A percentile compares a stretch with the other conserved stretches of the same genome.
phyloP scores from a whole-genome alignment of 2,113 vertebrate species.

The Hippocampus guttulatus region DNA sequence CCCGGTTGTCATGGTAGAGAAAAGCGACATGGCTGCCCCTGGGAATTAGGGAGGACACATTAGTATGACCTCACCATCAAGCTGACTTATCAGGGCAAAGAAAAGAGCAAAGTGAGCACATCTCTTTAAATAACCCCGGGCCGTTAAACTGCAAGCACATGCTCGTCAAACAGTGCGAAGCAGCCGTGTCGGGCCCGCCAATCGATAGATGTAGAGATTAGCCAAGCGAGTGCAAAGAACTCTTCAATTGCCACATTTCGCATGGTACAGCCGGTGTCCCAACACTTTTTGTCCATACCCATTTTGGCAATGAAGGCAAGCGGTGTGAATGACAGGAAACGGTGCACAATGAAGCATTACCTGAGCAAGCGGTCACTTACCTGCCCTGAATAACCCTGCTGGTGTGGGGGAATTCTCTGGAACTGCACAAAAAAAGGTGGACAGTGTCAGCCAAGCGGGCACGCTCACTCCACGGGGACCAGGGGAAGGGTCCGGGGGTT shows the following conservation, averaged over 20 bases:
- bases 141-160: slow-evolving; percentile 54
- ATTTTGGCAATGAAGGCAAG: background rate
- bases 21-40: slow-evolving; percentile 78
- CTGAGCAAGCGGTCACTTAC: slow-evolving; percentile 52
- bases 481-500: slow-evolving; percentile 54
- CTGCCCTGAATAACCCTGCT: slow-evolving; percentile 57
- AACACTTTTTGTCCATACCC: background rate
- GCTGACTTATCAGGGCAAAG: slow-evolving; percentile 45
- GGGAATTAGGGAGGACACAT: slow-evolving; percentile 42
- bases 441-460: slow-evolving; percentile 61
- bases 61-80: slow-evolving; percentile 24
- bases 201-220: slow-evolving; percentile 45
- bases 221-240: background rate
- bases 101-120: slow-evolving; percentile 69
- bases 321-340: background rate
- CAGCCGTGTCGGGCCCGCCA: slow-evolving; percentile 48
- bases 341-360: background rate
- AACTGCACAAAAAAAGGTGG: slow-evolving; percentile 39
- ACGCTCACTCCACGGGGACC: slow-evolving; percentile 64
- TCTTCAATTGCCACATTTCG: background rate
- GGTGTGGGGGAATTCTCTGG: slow-evolving; percentile 37
- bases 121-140: slow-evolving; percentile 72
- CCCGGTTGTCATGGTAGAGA: slow-evolving; percentile 78
- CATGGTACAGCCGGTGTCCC: background rate
- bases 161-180: slow-evolving; percentile 48